Conservation (phyloP, 2,113 vertebrate genomes). For the Myiozetetes cayanensis region DNA sequence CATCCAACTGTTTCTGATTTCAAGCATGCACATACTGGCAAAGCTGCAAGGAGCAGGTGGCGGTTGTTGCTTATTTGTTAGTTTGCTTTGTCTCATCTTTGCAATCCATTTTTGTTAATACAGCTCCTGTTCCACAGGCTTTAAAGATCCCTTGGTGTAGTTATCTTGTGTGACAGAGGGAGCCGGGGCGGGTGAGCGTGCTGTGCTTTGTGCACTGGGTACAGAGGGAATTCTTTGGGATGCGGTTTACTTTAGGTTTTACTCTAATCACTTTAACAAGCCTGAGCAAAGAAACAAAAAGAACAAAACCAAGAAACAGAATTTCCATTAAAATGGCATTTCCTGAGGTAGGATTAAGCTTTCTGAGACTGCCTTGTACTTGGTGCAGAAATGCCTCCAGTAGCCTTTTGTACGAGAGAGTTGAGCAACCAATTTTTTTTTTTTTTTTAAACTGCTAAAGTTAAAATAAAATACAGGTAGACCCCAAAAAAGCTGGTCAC, state of each 20-base stretch:
- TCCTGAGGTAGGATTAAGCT: conserved; percentile 47
- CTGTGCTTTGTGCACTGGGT: not conserved
- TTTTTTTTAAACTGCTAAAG: not conserved
- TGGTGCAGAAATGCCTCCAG: not conserved
- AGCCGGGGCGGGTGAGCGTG: not conserved
- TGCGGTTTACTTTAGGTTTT: conserved; percentile 37
- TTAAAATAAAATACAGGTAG: not conserved
- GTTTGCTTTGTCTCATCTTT: conserved; percentile 30
- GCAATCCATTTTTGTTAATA: conserved; percentile 4
- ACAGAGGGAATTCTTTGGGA: conserved; percentile 21
- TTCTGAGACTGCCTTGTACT: not conserved
- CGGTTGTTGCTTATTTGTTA: conserved; percentile 12
- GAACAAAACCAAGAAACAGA: conserved; percentile 34
- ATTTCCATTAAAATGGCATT: conserved; percentile 50
- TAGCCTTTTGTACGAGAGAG: not conserved
- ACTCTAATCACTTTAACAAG: conserved; percentile 54
- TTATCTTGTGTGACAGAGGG: conserved; percentile 24
- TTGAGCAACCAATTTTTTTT: not conserved
- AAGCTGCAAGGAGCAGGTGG: conserved; percentile 28
- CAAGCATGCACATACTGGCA: not conserved
- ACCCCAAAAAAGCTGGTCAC: not conserved
- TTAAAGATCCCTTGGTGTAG: not conserved
- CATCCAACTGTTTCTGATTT: not conserved
- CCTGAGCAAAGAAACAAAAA: conserved; percentile 49
- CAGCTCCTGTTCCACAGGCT: not conserved